Evolutionary conservation across 2,113 vertebrate genomes (phyloP).

Genomic region (Galemys pyrenaicus): DNA sequence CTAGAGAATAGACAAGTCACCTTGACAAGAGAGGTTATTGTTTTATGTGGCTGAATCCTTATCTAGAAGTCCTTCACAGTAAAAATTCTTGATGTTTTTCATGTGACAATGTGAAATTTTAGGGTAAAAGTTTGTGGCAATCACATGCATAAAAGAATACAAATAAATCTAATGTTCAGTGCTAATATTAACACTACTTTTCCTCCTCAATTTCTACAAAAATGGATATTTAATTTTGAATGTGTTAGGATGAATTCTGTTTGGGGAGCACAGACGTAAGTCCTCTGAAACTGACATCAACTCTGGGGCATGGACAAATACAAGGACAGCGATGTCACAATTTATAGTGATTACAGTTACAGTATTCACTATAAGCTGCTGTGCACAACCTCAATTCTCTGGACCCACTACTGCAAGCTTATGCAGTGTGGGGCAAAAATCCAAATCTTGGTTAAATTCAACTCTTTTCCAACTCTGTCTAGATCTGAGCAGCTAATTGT

Average conservation of each 20-base stretch:
- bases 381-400: background rate
- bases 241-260: background rate
- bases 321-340: conserved; percentile 40
- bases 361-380: background rate
- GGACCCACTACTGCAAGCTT: conserved; percentile 21
- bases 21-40: background rate
- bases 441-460: background rate
- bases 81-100: background rate
- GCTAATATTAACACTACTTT: background rate
- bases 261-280: background rate
- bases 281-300: conserved; percentile 18
- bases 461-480: background rate
- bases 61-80: background rate
- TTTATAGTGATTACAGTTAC: background rate
- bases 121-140: background rate
- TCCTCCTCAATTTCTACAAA: background rate
- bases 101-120: background rate
- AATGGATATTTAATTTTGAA: background rate
- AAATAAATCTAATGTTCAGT: background rate
- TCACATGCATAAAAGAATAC: background rate
- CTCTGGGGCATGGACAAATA: background rate
- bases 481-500: background rate
- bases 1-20: background rate
- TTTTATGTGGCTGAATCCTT: background rate
- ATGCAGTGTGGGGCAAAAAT: background rate